Evolutionary conservation across 2,888 invertebrate genomes (phyloP), one percentile per base, ranked within the genome.

Genomic region (Orchesella flavescens): DNA sequence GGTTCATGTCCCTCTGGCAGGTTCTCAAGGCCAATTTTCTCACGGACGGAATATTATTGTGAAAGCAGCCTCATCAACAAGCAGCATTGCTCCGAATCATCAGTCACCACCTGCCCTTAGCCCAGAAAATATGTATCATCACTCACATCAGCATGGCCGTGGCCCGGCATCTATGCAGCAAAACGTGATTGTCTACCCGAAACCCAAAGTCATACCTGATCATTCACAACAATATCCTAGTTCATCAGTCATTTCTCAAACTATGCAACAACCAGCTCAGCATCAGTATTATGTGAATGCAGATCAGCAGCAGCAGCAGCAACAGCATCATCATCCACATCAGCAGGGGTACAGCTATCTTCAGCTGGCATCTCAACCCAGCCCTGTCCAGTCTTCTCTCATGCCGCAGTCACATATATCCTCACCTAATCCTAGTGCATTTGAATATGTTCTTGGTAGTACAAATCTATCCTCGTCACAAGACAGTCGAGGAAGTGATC

Each of bases 161-260:
- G 74, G 73, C 1, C 57, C 63, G 43, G 76, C 82, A 65, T 71
- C 85, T 44, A 83, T 84, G 81, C 84, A 84, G 84, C 88, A 87
- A 68, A 88, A 88, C 73, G 88, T 88, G 49, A 88, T 88, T 81
- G 88, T 88, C 1, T 88, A 88, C 74, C 86, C 87, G 12, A 88
- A 88, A 76, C 81, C 86, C 15, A 88, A 87, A 87, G 73, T 86
- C 75, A 65, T 82, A 53, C 61, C 84, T 49, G 84, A 86, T 68
- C 84, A 84, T 77, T 83, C 79, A 49, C 84, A 85, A 46, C 83
- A 85, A 73, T 84, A 83, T 46, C 82, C 83, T 55, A 80, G 80
- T 77, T 71, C 76, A 57, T 84, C 86, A 83, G 86, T 86, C 84
- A 86, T 86, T 76, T 85, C 86, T 82, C 85, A 84, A 82, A 81